Evolutionary conservation across 2,113 vertebrate genomes (phyloP), one percentile per base, ranked within the genome.

Genomic region (Porphyrio hochstetteri): DNA sequence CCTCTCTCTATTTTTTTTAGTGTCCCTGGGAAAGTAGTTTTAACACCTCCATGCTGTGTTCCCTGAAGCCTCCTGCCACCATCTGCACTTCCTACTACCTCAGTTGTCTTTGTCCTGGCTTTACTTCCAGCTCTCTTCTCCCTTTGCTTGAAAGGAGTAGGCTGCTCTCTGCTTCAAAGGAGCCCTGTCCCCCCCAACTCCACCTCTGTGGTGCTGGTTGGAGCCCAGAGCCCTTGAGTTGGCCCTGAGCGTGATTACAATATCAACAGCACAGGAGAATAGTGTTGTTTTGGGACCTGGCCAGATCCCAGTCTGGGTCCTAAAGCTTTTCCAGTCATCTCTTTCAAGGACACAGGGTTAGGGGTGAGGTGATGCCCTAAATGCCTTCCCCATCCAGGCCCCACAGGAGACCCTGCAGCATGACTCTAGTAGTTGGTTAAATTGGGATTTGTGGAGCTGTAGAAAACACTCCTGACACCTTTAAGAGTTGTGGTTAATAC

Each of bases 221-320:
- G 92, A 95, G 79, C 50, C 44, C 85, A 23, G 60, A 90, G 69
- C 40, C 74, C 59, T 92, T 48, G 81, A 27, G 29, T 75, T 60
- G 84, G 61, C 94, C 87, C 50, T 92, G 70, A n/a, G 21, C 50
- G 44, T 96, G 95, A 90, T 2, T 55, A 78, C 31, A 95, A 96
- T 97, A 82, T 7, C 74, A 95, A 96, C 15, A 72, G 12, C 3
- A 1, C n/a, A 56, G 9, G 19, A 82, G 69, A 96, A 95, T 7
- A 91, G 69, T 1, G 0, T 12, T 48, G 2, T 24, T 61, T 16
- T 86, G 84, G 93, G 91, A 65, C 44, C 10, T 61, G 84, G 77
- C 91, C 95, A 95, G 78, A 55, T 5, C 53, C 16, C 24, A 16
- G 64, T 23, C 36, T 77, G 75, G 3, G 13, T 83, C 50, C 61